Evolutionary conservation across 1,140 invertebrate genomes (phyloP).

Genomic region (Ceratosolen solmsi): DNA sequence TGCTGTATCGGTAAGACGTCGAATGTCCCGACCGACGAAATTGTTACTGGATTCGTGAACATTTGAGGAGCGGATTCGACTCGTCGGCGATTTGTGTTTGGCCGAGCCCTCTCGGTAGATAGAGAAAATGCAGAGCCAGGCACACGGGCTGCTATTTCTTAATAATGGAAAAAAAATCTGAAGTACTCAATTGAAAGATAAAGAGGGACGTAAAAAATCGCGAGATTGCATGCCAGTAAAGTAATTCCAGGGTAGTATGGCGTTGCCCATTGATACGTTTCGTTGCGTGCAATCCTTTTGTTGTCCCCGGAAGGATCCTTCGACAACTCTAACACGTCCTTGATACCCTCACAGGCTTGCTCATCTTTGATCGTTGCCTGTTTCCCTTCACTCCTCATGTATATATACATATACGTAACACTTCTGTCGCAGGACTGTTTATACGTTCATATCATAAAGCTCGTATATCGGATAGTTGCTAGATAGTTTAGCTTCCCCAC

Average conservation of each 20-base stretch:
- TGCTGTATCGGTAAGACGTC: too few species aligned
- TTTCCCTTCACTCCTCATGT: slow-evolving; percentile 25
- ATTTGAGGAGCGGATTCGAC: too few species aligned
- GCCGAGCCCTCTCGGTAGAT: too few species aligned
- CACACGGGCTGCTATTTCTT: not conserved
- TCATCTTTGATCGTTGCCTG: slow-evolving; percentile 51
- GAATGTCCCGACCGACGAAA: not conserved
- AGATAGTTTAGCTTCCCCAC: slow-evolving; percentile 61
- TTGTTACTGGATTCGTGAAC: too few species aligned
- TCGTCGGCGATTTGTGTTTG: too few species aligned
- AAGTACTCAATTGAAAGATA: slow-evolving; percentile 6
- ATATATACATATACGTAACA: not conserved
- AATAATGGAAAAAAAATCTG: not conserved
- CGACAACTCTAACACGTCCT: slow-evolving; percentile 70
- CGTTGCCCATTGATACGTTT: slow-evolving; percentile 66
- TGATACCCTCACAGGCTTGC: slow-evolving; percentile 68
- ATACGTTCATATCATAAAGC: slow-evolving; percentile 49
- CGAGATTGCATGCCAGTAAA: slow-evolving; percentile 42
- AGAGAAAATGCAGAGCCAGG: too few species aligned
- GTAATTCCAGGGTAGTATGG: slow-evolving; percentile 66
- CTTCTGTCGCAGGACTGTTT: slow-evolving; percentile 32
- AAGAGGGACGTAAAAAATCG: slow-evolving; percentile 32
- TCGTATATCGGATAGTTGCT: slow-evolving; percentile 53
- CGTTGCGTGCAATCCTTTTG: slow-evolving; percentile 68
- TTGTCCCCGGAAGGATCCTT: slow-evolving; percentile 63